Evolutionary conservation across 1,140 invertebrate genomes (phyloP), one percentile per base, ranked within the genome.

Genomic region (Melipona quadrifasciata): DNA sequence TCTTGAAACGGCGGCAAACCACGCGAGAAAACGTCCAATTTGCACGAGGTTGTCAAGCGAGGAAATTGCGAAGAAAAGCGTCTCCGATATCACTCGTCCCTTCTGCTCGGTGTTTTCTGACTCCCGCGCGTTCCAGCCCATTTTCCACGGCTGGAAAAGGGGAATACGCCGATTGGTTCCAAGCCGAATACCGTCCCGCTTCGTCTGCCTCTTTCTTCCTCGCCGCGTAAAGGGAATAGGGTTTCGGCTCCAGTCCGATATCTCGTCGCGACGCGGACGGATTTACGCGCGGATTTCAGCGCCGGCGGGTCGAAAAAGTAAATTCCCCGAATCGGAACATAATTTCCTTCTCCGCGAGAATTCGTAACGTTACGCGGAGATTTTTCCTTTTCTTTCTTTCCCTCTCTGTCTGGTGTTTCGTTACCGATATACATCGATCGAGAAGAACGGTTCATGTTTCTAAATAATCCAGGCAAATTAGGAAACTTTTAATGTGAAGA

Each of bases 151-250:
- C 57, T 73, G 75, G 84, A 80, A 86, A 80, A 53, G 55, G 55
- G 67, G 76, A 74, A 83, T 57, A 82, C 80, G 68, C 72, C 84
- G 88, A 89, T 89, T 88, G 88, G 72, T 86, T 86, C 84, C 72
- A n/a, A 53, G 55, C 67, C 55, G 82, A 67, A 84, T 75, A 65
- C 68, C 14, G 39, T 14, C 68, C 51, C 24, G 17, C 21, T 21
- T 57, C 17, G 39, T 55, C 27, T 34, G 21, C 55, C 55, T 65
- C 6, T 57, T 72, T 79, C 64, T 82, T 80, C 68, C 79, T 70
- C 70, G 58, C 57, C 80, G 70, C 74, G 77, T 83, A 83, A 87
- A 87, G 72, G 85, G 84, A 85, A 80, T 87, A 87, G 78, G 72
- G 78, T 87, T 82, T 78, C 81, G 58, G 61, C 84, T 84, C 47